phyloP scores from a whole-genome alignment of 2,888 invertebrate genomes.

The Helicoverpa assulta region DNA sequence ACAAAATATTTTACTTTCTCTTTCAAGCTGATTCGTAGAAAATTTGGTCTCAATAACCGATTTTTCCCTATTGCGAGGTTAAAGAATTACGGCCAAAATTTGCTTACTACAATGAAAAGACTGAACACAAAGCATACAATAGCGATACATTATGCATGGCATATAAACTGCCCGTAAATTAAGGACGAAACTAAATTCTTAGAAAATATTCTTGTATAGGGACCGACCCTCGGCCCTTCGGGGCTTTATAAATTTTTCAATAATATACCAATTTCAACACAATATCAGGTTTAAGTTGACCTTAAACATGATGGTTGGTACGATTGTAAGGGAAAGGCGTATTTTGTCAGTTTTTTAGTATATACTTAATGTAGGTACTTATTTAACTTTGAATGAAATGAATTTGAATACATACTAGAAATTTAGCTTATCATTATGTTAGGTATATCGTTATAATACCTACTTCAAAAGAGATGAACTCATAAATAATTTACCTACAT shows the following conservation, averaged over 20 bases:
- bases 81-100: slow-evolving; percentile 44
- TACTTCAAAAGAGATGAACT: too few relatives aligned
- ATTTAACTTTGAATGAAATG: too few relatives aligned
- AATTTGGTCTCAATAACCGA: not conserved
- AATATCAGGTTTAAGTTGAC: slow-evolving; percentile 75
- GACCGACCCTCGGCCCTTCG: slow-evolving; percentile 63
- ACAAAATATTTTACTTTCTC: too few relatives aligned
- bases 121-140: slow-evolving; percentile 52
- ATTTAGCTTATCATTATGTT: too few relatives aligned
- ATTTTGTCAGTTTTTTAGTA: too few relatives aligned
- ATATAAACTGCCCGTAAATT: slow-evolving; percentile 66
- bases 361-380: too few relatives aligned
- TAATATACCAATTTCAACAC: slow-evolving; percentile 77
- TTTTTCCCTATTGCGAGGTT: slow-evolving; percentile 13
- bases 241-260: slow-evolving; percentile 72
- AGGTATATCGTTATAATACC: too few relatives aligned
- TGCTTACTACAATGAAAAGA: slow-evolving; percentile 33
- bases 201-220: slow-evolving; percentile 59
- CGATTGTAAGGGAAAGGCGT: slow-evolving; percentile 20
- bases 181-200: slow-evolving; percentile 62
- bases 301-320: slow-evolving; percentile 63
- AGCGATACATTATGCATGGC: slow-evolving; percentile 64
- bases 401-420: too few relatives aligned
- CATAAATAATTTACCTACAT: too few relatives aligned
- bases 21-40: too few relatives aligned